These are phyloP conservation scores for Deilephila elpenor DNA, from an alignment of 2,888 invertebrate genomes.

Conservation along the genomic window DNA sequence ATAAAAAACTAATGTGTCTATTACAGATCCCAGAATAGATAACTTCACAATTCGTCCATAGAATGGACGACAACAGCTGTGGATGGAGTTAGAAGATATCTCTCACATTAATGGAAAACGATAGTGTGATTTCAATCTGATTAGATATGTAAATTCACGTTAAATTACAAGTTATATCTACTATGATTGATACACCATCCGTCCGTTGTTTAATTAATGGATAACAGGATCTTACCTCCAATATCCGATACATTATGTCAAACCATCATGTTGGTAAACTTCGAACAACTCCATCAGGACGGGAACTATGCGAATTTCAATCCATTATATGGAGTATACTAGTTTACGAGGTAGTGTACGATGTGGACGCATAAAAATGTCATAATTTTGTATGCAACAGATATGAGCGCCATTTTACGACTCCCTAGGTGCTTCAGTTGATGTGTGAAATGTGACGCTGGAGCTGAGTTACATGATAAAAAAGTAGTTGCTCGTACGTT, in stretches of 20 bases:
- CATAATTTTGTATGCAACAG: slow-evolving; percentile 73
- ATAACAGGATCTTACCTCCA: slow-evolving; percentile 5
- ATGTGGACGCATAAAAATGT: slow-evolving; percentile 71
- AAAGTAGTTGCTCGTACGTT: neutral
- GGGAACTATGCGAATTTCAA: slow-evolving; percentile 62
- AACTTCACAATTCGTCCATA: too few species aligned
- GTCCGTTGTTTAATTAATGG: neutral
- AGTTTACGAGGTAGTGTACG: slow-evolving; percentile 62
- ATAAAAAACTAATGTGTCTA: too few species aligned
- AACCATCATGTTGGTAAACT: slow-evolving; percentile 7
- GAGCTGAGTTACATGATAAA: neutral
- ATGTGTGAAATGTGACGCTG: neutral
- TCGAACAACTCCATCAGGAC: slow-evolving; percentile 6
- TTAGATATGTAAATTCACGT: too few species aligned
- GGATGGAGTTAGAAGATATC: too few species aligned
- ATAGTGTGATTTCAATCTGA: too few species aligned
- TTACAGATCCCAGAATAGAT: too few species aligned
- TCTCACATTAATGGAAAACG: too few species aligned
- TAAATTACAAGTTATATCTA: too few species aligned
- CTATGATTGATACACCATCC: neutral
- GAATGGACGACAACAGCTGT: too few species aligned
- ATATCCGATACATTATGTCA: slow-evolving; percentile 14
- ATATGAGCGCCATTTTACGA: slow-evolving; percentile 57
- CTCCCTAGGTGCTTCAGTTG: neutral
- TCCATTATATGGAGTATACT: slow-evolving; percentile 48